Conservation (phyloP, 30 jellyfish, hydroid and myxozoan species). For the Rhopilema esculentum region DNA sequence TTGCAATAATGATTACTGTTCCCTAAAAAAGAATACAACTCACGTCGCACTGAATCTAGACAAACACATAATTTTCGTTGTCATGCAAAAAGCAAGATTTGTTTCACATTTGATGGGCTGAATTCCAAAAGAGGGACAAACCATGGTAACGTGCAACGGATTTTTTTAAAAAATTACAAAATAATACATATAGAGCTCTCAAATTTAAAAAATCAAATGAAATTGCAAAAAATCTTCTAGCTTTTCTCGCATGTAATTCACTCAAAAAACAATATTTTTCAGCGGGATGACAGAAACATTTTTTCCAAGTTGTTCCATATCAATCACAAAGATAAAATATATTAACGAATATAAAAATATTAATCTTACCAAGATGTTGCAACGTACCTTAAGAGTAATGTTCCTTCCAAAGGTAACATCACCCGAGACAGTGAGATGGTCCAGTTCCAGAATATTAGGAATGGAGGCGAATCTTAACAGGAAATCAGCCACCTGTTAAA, state of each 20-base stretch:
- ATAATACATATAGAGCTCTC: no score
- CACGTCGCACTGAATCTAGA: background rate
- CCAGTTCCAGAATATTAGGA: conserved; percentile 95
- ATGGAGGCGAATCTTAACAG: conserved; percentile 88
- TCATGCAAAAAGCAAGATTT: no score
- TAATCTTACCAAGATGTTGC: no score
- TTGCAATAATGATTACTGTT: conserved; percentile 96
- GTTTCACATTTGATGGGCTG: no score
- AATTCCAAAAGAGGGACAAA: no score
- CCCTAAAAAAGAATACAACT: conserved; percentile 68
- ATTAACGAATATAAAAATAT: background rate
- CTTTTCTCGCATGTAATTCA: no score
- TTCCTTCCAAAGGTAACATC: conserved; percentile 94
- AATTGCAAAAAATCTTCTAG: no score
- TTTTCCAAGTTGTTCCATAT: background rate
- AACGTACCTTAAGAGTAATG: conserved; percentile 85
- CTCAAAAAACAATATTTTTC: no score
- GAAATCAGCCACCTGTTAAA: conserved; percentile 88
- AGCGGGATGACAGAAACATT: no score
- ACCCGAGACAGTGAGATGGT: conserved; percentile 99
- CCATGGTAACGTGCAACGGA: no score
- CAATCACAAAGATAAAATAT: background rate
- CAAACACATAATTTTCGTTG: background rate
- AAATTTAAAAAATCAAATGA: no score
- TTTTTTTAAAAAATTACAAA: no score